Conservation (phyloP, 2,797 vertebrate species). For the Mormyrus hasselquistii region DNA sequence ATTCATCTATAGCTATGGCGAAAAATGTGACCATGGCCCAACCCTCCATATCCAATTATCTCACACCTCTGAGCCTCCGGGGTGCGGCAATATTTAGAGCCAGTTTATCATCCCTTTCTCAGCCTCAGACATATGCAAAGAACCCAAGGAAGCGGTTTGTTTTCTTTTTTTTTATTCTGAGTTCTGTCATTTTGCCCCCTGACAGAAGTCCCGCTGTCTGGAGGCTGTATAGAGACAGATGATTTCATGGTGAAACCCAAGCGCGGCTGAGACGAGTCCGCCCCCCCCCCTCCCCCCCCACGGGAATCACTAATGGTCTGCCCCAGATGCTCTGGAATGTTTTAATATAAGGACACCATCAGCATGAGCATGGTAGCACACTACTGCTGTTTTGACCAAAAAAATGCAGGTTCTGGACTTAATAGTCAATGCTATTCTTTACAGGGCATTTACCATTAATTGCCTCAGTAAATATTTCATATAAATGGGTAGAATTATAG, state of each 20-base stretch:
- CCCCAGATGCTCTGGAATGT: background rate
- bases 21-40: slow-evolving; percentile 34
- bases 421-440: background rate
- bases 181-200: slow-evolving; percentile 46
- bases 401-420: background rate
- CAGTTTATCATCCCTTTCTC: slow-evolving; percentile 32
- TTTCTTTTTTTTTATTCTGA: slow-evolving; percentile 42
- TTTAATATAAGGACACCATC: background rate
- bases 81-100: slow-evolving; percentile 37
- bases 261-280: background rate
- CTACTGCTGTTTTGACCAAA: background rate
- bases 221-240: slow-evolving; percentile 33
- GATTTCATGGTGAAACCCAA: slow-evolving; percentile 46
- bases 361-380: background rate
- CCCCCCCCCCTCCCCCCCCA: background rate
- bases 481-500: background rate
- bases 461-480: background rate
- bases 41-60: slow-evolving; percentile 43
- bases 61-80: slow-evolving; percentile 31
- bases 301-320: background rate
- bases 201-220: slow-evolving; percentile 36
- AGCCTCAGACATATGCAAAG: slow-evolving; percentile 41
- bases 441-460: background rate
- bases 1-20: slow-evolving; percentile 32
- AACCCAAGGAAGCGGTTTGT: slow-evolving; percentile 32